Evolutionary conservation across 2,797 vertebrate genomes (phyloP), one percentile per base, ranked within the genome.

Genomic region (Aphelocoma californica): DNA sequence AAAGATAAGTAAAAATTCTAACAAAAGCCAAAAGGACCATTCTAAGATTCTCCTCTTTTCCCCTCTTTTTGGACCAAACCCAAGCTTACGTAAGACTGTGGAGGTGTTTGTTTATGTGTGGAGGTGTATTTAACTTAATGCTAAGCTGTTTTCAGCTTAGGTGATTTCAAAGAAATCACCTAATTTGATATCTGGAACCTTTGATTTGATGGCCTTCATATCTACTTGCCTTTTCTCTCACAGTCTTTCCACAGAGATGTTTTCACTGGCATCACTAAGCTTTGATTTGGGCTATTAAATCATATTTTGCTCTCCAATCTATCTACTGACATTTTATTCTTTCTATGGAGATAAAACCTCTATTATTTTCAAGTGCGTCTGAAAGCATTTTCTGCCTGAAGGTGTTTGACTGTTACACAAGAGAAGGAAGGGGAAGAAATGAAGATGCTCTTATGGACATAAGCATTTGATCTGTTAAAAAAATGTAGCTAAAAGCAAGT

Each of bases 361-460:
- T 77, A 32, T 75, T 88, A 66, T 69, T 86, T 54, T 88, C 82
- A 88, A 90, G 51, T 53, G 47, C 24, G 61, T 91, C 45, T 88
- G 69, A 91, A 92, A 90, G 36, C 15, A 51, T 86, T 93, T 95
- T 86, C 54, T 92, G 40, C 89, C 87, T 85, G 56, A 82, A 90
- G 60, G 83, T 91, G 51, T 77, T 93, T 81, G 47, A 24, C 44
- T 69, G 31, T 74, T 82, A 54, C 61, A 85, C 28, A 48, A 67
- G 42, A 47, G 60, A 82, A 91, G 36, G n/a, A 66, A 86, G 29
- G 18, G 18, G 21, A 71, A 87, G 57, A 89, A 90, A 91, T 50
- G 4, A 80, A 80, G 83, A 65, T 29, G 21, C 4, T 64, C 10
- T 80, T 57, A 71, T 9, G 45, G 67, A 67, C 61, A 38, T 2